A percentile compares a stretch with the other conserved stretches of the same genome.
Evolutionary conservation across 37 sponge, comb jelly and placozoan species (phyloP).

Genomic region (Lycopodina hypogea): DNA sequence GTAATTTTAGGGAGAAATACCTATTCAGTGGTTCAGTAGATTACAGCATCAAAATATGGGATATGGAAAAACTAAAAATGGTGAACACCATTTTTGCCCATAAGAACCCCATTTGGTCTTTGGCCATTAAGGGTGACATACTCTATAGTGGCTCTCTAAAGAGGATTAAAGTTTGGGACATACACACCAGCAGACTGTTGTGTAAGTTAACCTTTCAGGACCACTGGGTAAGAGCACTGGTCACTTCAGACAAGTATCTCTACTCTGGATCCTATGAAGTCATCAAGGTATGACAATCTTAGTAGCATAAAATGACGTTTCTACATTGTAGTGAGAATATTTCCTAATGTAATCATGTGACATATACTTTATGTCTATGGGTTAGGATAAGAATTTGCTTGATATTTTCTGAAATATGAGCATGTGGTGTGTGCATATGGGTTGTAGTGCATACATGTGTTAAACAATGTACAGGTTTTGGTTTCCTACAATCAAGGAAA

Average conservation of each 20-base stretch:
- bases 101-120: constrained; percentile 89
- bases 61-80: constrained; percentile 58
- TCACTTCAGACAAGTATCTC: constrained; percentile 68
- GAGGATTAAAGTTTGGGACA: constrained; percentile 93
- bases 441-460: no score
- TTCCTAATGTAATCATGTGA: no score
- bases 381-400: no score
- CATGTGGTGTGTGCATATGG: no score
- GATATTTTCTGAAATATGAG: no score
- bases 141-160: constrained; percentile 94
- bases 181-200: constrained; percentile 50
- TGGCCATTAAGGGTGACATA: constrained; percentile 52
- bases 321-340: no score
- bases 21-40: constrained; percentile 92
- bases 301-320: background rate
- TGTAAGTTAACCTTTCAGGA: constrained; percentile 76
- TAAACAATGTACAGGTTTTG: no score
- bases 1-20: constrained; percentile 33
- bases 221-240: constrained; percentile 97
- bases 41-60: constrained; percentile 88
- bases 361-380: no score
- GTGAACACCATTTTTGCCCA: constrained; percentile 75
- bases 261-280: constrained; percentile 93
- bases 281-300: constrained; percentile 60
- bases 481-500: no score